Evolutionary conservation across 2,888 invertebrate genomes (phyloP), one percentile per base, ranked within the genome.

Genomic region (Epiblema foenella): DNA sequence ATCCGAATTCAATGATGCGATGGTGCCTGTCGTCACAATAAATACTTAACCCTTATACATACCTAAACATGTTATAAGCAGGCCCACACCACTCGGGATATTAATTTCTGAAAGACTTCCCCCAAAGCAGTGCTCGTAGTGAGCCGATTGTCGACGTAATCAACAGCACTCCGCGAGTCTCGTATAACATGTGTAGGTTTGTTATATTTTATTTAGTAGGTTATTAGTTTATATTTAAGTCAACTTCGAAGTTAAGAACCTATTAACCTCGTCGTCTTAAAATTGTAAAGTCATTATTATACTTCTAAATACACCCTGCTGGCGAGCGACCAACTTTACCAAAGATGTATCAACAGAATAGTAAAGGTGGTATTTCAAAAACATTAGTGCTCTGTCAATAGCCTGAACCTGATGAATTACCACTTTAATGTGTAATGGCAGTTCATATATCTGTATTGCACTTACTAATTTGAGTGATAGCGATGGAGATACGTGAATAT

Each of bases 231-330:
- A 24, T 37, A 24, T 37, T 65, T 71, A 71, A 71, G 66, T 56
- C 56, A 66, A 56, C 70, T 60, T 71, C 59, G 66, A 51, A 20
- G 65, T 66, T 66, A 66, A 65, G 64, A 60, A 65, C 70, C 70
- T 70, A 66, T 66, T 71, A 66, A 71, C 60, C 70, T 71, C 65
- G 69, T 54, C 18, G 62, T 66, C 54, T 60, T 71, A 49, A 70
- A 70, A 71, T 71, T 71, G 52, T 66, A 42, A 69, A 70, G 70
- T 71, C 70, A 62, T 49, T 54, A 65, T 56, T 60, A 56, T 71
- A 71, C 66, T 71, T 71, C 54, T 52, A 46, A 59, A 33, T 12
- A 37, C 39, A 20, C n/a, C 52, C 52, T 59, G 59, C 33, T 59
- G 33, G 29, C 15, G 52, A 59, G 59, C 54, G 52, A 11, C 64